phyloP scores from a whole-genome alignment of 2,113 vertebrate species.

The Struthidea cinerea region DNA sequence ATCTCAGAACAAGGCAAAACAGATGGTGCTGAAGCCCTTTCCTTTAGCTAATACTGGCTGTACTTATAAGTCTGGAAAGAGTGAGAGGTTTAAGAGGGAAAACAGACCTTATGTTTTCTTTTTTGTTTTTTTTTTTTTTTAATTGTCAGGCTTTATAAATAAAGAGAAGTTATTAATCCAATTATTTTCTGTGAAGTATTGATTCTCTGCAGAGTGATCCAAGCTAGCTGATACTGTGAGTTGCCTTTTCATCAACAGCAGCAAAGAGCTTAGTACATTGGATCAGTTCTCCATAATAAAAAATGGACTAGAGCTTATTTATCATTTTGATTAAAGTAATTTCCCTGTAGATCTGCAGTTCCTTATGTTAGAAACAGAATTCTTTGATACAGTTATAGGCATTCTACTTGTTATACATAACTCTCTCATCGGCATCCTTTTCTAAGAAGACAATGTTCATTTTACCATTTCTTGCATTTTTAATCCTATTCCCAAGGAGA shows the following conservation, averaged over 20 bases:
- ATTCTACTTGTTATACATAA: not conserved
- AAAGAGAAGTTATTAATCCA: not conserved
- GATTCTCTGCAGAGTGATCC: not conserved
- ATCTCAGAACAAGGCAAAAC: slow-evolving; percentile 50
- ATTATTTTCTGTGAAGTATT: not conserved
- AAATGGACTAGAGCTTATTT: not conserved
- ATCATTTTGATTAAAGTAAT: not conserved
- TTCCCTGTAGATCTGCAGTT: not conserved
- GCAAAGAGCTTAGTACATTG: not conserved
- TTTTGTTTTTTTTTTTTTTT: not conserved
- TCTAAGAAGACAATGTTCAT: not conserved
- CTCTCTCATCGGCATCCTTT: not conserved
- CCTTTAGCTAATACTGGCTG: slow-evolving; percentile 43
- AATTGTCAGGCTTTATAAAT: slow-evolving; percentile 5
- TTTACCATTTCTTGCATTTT: not conserved
- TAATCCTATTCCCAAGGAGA: not conserved
- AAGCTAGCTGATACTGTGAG: not conserved
- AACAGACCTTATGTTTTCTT: not conserved
- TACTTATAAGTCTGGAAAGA: slow-evolving; percentile 9
- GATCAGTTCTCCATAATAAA: not conserved
- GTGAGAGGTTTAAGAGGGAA: slow-evolving; percentile 1
- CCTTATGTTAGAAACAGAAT: not conserved
- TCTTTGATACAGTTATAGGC: not conserved
- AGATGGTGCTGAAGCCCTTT: slow-evolving; percentile 45
- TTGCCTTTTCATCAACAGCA: not conserved